phyloP scores from a whole-genome alignment of 2,888 invertebrate genomes.

The Callinectes sapidus region DNA sequence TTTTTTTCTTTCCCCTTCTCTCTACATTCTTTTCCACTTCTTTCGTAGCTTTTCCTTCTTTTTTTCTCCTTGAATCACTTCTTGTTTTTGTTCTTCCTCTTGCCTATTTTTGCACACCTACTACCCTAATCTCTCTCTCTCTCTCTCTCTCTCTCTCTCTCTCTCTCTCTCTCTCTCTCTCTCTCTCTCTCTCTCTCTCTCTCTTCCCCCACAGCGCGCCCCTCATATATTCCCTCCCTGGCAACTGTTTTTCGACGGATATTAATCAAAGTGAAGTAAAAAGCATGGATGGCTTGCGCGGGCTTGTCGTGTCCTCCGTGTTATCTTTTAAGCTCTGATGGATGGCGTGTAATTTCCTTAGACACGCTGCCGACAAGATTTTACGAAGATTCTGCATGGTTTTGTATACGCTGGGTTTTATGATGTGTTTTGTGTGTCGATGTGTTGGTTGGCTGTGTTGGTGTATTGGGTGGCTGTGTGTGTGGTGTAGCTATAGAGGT shows the following conservation, averaged over 20 bases:
- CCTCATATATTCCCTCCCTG: conserved; percentile 6
- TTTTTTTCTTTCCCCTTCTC: not conserved
- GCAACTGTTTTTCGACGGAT: conserved; percentile 29
- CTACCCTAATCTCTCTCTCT: conserved; percentile 14
- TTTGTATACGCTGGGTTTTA: not conserved
- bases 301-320: not conserved
- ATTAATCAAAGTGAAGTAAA: conserved; percentile 3
- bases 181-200: not conserved
- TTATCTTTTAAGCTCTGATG: not conserved
- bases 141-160: conserved; percentile 31
- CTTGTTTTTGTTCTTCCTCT: too few species aligned
- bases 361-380: not conserved
- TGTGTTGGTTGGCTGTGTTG: not conserved
- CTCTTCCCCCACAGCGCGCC: not conserved
- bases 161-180: conserved; percentile 19
- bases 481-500: too few species aligned
- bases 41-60: too few species aligned
- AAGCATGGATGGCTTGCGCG: conserved; percentile 6
- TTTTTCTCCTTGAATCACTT: not conserved
- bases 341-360: not conserved
- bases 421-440: not conserved
- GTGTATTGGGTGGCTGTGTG: not conserved
- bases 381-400: not conserved
- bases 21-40: too few species aligned
- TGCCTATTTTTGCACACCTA: too few species aligned